phyloP scores from a whole-genome alignment of 2,888 invertebrate genomes.

The Thera britannica region DNA sequence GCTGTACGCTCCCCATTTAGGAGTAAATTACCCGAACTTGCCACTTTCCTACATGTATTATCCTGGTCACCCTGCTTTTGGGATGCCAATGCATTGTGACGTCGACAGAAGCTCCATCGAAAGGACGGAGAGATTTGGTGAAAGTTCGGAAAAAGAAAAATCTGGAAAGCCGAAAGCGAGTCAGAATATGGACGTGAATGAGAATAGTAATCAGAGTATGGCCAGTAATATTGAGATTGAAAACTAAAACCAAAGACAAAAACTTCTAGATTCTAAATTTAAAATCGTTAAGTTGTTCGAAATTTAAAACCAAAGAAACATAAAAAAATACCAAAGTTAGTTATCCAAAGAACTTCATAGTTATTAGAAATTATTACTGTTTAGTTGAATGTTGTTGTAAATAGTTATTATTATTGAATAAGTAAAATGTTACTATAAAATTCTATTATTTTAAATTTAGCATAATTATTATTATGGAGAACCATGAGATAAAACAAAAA shows the following conservation, averaged over 20 bases:
- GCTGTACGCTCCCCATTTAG: constrained; percentile 77
- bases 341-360: constrained; percentile 62
- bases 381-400: constrained; percentile 67
- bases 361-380: constrained; percentile 67
- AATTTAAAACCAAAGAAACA: constrained; percentile 33
- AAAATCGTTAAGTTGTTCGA: not conserved
- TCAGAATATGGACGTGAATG: constrained; percentile 62
- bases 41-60: constrained; percentile 81
- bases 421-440: constrained; percentile 61
- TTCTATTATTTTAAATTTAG: constrained; percentile 29
- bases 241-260: constrained; percentile 58
- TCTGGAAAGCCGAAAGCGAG: constrained; percentile 61
- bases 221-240: constrained; percentile 82
- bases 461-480: not conserved
- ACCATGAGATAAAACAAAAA: not conserved
- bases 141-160: constrained; percentile 59
- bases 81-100: constrained; percentile 69
- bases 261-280: constrained; percentile 4
- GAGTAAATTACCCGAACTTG: constrained; percentile 74
- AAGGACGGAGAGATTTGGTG: constrained; percentile 61
- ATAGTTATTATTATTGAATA: constrained; percentile 64
- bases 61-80: constrained; percentile 73
- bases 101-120: constrained; percentile 54
- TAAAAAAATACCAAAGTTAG: constrained; percentile 41
- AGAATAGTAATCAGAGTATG: constrained; percentile 80